Base-by-base conservation (phyloP, 2,113 vertebrate genomes). In the Crocuta crocuta region DNA sequence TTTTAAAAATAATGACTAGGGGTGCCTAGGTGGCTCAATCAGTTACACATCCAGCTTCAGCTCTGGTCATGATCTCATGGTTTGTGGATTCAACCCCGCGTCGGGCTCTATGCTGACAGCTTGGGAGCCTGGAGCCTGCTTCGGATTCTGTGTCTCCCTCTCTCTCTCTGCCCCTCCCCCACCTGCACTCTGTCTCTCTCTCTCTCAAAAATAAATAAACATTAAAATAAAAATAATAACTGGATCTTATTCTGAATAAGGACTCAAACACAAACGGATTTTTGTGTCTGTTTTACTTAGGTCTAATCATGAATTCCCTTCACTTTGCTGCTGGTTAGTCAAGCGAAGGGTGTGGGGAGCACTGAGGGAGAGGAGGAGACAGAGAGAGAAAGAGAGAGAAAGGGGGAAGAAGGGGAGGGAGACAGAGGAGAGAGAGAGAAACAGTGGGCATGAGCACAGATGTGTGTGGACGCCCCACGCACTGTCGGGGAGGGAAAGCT, bases 401-500 rank as follows among this genome's bases (percentile, higher is more conserved):
- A 4, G 10, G 26, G 24, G 5, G 7, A 2, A 10, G 53, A 33
- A 24, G n/a, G 26, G 4, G 35, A 13, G 21, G 15, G 43, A 21
- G 19, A 12, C 26, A 2, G 16, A 11, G 19, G 43, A 43, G 3
- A 7, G 4, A 7, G 28, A 26, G 61, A 23, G 43, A 43, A 10
- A 39, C 39, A 39, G 39, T 63, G 21, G 2, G 3, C 9, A 0
- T 0, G 55, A 26, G 35, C 6, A 6, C 17, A 7, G 23, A 31
- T 13, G 48, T 3, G 11, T 2, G 5, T 21, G 16, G 48, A 35
- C 0, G 1, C 39, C 1, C 24, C 6, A 5, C 0, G 5, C 0
- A 1, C 50, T 53, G 17, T 31, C 23, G 0, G 45, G 53, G 78
- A 2, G 0, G 13, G 24, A 16, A 24, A n/a, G 55, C 65, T 58